Evolutionary conservation across 1,140 invertebrate species (phyloP).

Genomic region (Drosophila seguyi): DNA sequence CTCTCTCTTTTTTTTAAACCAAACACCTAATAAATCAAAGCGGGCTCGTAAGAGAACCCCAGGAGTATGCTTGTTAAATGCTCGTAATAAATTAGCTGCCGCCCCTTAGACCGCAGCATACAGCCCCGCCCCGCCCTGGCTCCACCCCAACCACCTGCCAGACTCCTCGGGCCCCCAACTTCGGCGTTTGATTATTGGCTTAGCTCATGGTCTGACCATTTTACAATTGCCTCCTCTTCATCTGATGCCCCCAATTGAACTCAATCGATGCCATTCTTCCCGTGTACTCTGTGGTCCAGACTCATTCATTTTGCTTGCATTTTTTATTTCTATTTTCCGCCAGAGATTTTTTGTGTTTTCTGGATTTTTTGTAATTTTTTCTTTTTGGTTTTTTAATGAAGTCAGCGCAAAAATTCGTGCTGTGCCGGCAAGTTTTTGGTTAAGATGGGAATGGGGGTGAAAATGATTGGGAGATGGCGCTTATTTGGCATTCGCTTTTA

Average conservation of each 20-base stretch:
- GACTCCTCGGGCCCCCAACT: constrained; percentile 10
- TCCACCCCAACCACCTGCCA: constrained; percentile 16
- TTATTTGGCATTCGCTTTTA: constrained; percentile 45
- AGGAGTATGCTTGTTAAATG: constrained; percentile 81
- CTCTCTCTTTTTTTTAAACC: constrained; percentile 53
- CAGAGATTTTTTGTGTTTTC: not conserved
- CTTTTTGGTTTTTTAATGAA: constrained; percentile 69
- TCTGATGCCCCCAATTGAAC: constrained; percentile 58
- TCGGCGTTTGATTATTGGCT: constrained; percentile 70
- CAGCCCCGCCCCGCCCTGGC: constrained; percentile 6
- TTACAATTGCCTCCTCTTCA: constrained; percentile 60
- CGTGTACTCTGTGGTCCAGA: constrained; percentile 52
- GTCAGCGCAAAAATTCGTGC: constrained; percentile 75
- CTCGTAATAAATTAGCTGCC: constrained; percentile 81
- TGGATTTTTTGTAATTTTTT: constrained; percentile 10
- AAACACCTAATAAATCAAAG: constrained; percentile 83
- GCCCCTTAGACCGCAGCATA: constrained; percentile 41
- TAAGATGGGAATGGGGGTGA: not conserved
- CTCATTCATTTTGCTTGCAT: constrained; percentile 74
- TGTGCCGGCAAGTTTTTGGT: constrained; percentile 51
- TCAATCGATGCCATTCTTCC: constrained; percentile 65
- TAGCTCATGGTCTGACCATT: constrained; percentile 70
- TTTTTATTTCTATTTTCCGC: constrained; percentile 53
- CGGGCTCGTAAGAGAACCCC: constrained; percentile 69
- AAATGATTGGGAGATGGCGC: constrained; percentile 20